phyloP scores from a whole-genome alignment of 1,140 invertebrate genomes.

The Plutomurus gul region DNA sequence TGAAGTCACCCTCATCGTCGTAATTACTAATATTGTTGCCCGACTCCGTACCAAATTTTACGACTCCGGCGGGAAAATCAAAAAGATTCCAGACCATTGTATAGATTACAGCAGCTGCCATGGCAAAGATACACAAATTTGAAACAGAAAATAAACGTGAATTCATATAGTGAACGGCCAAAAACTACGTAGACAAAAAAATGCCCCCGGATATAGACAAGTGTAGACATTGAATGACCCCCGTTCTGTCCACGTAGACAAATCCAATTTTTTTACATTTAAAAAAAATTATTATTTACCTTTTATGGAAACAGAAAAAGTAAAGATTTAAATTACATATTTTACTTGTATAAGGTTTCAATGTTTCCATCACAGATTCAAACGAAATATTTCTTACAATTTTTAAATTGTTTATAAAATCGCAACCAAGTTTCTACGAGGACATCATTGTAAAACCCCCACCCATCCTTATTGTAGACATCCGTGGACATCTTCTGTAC shows the following conservation, averaged over 20 bases:
- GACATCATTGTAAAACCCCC: too few relatives aligned
- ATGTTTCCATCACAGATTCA: too few relatives aligned
- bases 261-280: too few relatives aligned
- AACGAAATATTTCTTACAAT: too few relatives aligned
- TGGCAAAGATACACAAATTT: too few relatives aligned
- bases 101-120: conserved; percentile 41
- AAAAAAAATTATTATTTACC: too few relatives aligned
- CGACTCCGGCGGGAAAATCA: conserved; percentile 56
- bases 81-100: conserved; percentile 55
- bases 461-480: too few relatives aligned
- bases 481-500: neutral
- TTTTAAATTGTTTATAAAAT: too few relatives aligned
- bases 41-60: conserved; percentile 55
- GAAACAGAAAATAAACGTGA: neutral
- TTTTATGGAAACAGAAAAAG: too few relatives aligned
- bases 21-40: conserved; percentile 55
- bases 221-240: neutral
- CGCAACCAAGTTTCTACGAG: too few relatives aligned
- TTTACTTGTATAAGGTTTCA: too few relatives aligned
- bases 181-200: neutral
- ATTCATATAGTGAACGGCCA: neutral
- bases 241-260: neutral
- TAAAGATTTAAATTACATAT: too few relatives aligned
- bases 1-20: conserved; percentile 34
- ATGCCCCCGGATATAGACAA: neutral